A percentile compares a stretch with the other conserved stretches of the same genome.
Evolutionary conservation across 2,113 vertebrate genomes (phyloP).

Genomic region (Pteropus alecto): DNA sequence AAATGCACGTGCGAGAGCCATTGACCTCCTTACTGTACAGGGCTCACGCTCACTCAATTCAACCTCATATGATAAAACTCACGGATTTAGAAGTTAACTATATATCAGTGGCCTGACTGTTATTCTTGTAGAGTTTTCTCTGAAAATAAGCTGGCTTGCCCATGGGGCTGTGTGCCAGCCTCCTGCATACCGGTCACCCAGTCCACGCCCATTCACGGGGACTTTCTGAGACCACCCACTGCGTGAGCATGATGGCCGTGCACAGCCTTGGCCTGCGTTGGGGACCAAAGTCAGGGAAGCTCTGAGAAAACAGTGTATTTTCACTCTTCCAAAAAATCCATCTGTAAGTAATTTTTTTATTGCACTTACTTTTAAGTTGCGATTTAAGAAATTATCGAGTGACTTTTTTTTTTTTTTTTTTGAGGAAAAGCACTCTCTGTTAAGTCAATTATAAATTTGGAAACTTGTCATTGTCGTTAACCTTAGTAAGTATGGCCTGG

Average conservation of each 20-base stretch:
- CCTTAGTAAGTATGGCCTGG: neutral
- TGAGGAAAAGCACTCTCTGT: neutral
- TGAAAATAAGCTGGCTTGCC: fast-evolving
- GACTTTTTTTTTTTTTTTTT: neutral
- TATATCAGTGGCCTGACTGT: fast-evolving
- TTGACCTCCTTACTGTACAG: fast-evolving
- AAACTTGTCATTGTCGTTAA: fast-evolving
- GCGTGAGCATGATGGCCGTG: fast-evolving
- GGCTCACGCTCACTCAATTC: neutral
- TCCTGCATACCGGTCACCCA: fast-evolving
- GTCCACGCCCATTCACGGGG: fast-evolving
- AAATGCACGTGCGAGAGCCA: fast-evolving
- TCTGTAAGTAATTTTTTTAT: neutral
- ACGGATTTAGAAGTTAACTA: neutral
- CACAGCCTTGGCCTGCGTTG: neutral
- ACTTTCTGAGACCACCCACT: fast-evolving
- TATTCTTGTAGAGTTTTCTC: neutral
- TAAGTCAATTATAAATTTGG: neutral
- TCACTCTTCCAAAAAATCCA: neutral
- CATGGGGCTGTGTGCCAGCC: fast-evolving
- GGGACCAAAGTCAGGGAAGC: neutral
- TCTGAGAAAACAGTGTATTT: neutral
- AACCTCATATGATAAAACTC: fast-evolving
- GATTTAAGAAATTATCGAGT: neutral
- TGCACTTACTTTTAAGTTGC: neutral